A percentile compares a stretch with the other conserved stretches of the same genome.
Conservation (phyloP, 2,113 vertebrate species). For the Petroica traversi region DNA sequence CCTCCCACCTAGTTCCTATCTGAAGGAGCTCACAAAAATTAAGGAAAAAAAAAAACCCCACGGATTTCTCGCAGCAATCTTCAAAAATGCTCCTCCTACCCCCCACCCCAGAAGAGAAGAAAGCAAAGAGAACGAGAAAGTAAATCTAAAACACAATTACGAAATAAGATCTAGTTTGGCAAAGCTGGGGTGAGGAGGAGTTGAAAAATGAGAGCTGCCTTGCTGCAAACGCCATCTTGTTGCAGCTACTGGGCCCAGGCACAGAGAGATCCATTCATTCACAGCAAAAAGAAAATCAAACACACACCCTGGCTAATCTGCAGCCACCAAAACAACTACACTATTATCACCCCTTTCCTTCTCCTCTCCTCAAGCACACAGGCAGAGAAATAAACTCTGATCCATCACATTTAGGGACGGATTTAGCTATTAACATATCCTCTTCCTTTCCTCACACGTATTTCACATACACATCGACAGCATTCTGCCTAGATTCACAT, state of each 20-base stretch:
- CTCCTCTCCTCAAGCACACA: background rate
- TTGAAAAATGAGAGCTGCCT: slow-evolving; percentile 68
- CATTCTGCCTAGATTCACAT: background rate
- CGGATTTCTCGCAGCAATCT: background rate
- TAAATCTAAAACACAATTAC: slow-evolving; percentile 42
- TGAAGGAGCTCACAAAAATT: background rate
- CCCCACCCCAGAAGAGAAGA: background rate
- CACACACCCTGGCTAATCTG: slow-evolving; percentile 37
- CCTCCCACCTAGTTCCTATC: slow-evolving; percentile 51
- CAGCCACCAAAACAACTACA: slow-evolving; percentile 20
- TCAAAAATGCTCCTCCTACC: background rate
- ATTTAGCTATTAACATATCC: background rate
- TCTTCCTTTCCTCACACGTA: background rate
- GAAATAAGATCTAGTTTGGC: slow-evolving; percentile 52
- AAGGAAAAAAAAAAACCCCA: background rate
- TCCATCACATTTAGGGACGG: background rate
- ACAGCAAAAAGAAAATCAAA: slow-evolving; percentile 59
- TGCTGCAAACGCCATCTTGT: slow-evolving; percentile 80
- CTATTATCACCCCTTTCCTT: background rate
- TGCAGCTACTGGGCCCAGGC: slow-evolving; percentile 75
- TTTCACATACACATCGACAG: background rate
- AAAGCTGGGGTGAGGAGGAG: slow-evolving; percentile 59
- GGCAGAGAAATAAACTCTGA: background rate
- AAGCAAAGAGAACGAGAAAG: slow-evolving; percentile 5
- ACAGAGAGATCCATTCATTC: slow-evolving; percentile 79